Base-by-base conservation (phyloP, 1,140 invertebrate species). In the Panagrolaimus sp. region DNA sequence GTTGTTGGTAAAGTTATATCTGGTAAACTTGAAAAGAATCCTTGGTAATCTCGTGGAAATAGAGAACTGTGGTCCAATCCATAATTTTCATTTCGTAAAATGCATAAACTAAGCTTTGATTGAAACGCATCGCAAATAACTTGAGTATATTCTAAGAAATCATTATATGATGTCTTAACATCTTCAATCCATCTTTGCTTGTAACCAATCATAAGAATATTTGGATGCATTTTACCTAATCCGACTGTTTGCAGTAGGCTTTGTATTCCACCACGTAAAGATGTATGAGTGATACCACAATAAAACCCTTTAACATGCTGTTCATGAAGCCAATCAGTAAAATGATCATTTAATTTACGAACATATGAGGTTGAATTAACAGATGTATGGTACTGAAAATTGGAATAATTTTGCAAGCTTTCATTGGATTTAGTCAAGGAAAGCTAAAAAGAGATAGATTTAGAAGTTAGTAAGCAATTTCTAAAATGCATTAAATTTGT, bases 301-400 rank as follows among this genome's bases (percentile, higher is more conserved):
- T 93, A 95, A 84, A 98, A 98, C 0, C 90, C 89, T 81, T 92
- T 94, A 42, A 95, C 89, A 83, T 91, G 91, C 48, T 89, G 86
- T 23, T 88, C 87, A 63, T 87, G 84, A 9, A 94, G 84, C 89
- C 91, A 93, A 7, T 87, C 74, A 11, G 78, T 81, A 44, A 76
- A 73, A 27, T 70, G 57, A 44, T 43, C 25, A 25, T 74, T 69
- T 23, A 81, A 63, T 63, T 72, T 81, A 11, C 75, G 69, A 45
- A 80, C 76, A 43, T 67, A 63, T 25, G 66, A 69, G 11, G 75
- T 80, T 16, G 78, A 66, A 16, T 46, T 44, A 11, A 75, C 76
- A 9, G 76, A 77, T 5, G 69, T 65, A 5, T 51, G 46, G 62
- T 77, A 63, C 20, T 69, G 88, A 46, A 92, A 57, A 2, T 38